phyloP scores from a whole-genome alignment of 2,797 vertebrate species.

The Sciaenops ocellatus region DNA sequence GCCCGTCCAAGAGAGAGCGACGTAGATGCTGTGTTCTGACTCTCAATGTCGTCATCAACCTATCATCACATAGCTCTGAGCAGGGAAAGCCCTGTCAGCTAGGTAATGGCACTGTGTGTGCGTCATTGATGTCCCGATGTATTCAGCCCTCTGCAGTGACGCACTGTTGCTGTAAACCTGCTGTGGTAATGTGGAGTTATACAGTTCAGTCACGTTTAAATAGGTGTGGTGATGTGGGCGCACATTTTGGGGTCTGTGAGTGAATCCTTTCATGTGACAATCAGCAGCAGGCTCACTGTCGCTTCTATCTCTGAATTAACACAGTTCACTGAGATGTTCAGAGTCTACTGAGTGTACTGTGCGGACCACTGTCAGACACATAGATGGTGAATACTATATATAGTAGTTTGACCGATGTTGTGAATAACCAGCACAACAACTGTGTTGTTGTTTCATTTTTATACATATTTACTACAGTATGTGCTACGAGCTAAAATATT shows the following conservation, averaged over 20 bases:
- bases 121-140: constrained; percentile 68
- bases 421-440: not conserved
- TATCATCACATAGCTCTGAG: constrained; percentile 53
- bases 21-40: not conserved
- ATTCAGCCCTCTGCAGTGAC: constrained; percentile 62
- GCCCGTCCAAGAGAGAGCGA: not conserved
- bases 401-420: not conserved
- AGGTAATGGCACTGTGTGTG: constrained; percentile 51
- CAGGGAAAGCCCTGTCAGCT: constrained; percentile 69
- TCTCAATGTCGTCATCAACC: constrained; percentile 51
- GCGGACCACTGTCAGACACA: not conserved
- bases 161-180: constrained; percentile 44
- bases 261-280: not conserved
- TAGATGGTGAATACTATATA: not conserved
- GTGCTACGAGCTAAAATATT: not conserved
- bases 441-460: not conserved
- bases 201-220: constrained; percentile 32
- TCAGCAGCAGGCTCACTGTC: not conserved
- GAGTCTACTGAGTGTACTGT: not conserved
- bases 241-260: not conserved
- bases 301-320: not conserved
- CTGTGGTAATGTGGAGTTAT: constrained; percentile 33
- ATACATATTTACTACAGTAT: not conserved
- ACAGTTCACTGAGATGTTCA: not conserved
- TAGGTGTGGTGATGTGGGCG: not conserved